Evolutionary conservation across 2,888 invertebrate species (phyloP).

Genomic region (Busseola fusca): DNA sequence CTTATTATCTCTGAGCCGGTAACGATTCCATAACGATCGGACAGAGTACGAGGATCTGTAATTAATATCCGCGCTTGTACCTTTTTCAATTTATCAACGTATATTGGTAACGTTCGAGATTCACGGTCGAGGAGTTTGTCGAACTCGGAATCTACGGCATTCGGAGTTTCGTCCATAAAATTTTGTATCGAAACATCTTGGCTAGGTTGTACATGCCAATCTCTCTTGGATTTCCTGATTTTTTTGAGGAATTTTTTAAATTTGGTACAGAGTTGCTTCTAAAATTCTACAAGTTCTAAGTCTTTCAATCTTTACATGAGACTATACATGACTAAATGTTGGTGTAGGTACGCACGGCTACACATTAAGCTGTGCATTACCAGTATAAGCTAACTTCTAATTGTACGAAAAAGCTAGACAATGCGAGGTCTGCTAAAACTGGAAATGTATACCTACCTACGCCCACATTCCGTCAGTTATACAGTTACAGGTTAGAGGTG

Average conservation of each 20-base stretch:
- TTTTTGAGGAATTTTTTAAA: background rate
- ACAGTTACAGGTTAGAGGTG: too few species aligned
- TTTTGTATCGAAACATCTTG: too few species aligned
- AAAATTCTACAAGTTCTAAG: background rate
- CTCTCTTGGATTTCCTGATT: too few species aligned
- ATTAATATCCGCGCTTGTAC: slow-evolving; percentile 73
- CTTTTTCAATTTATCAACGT: slow-evolving; percentile 76
- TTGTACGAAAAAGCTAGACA: too few species aligned
- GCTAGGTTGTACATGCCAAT: background rate
- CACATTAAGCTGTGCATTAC: too few species aligned
- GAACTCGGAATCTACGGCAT: slow-evolving; percentile 14
- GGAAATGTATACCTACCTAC: too few species aligned
- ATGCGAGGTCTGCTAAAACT: too few species aligned
- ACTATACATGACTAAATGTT: too few species aligned
- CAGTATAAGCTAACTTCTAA: too few species aligned
- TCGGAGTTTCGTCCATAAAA: too few species aligned
- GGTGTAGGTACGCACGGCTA: too few species aligned
- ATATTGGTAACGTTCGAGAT: slow-evolving; percentile 55
- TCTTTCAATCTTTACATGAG: background rate
- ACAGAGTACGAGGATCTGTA: slow-evolving; percentile 63
- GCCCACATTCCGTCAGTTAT: too few species aligned
- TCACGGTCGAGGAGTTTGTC: slow-evolving; percentile 45
- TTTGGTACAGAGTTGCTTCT: background rate
- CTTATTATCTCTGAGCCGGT: slow-evolving; percentile 67
- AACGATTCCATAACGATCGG: slow-evolving; percentile 63